Conservation (phyloP, 1,140 invertebrate species). For the Arion vulgaris region DNA sequence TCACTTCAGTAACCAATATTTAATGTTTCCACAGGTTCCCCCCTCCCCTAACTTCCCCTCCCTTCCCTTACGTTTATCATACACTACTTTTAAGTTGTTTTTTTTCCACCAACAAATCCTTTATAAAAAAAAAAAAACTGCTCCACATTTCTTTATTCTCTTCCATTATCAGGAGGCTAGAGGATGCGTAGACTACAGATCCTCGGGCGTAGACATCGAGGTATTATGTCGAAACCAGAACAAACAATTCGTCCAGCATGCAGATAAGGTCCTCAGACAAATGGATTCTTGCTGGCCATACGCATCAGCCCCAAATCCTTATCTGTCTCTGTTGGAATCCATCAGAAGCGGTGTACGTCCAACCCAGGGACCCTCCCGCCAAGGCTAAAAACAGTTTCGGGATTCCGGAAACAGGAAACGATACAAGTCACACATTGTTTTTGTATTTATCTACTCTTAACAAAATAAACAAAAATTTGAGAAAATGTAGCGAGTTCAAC, state of each 20-base stretch:
- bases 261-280: not conserved
- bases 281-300: not conserved
- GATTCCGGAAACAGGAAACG: too few species aligned
- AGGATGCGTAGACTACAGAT: not conserved
- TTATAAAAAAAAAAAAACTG: too few species aligned
- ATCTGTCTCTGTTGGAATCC: not conserved
- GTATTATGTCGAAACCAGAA: not conserved
- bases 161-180: not conserved
- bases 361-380: not conserved
- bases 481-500: too few species aligned
- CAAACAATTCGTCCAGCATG: not conserved
- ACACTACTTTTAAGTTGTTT: too few species aligned
- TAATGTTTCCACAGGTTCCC: too few species aligned
- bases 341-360: not conserved
- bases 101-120: too few species aligned
- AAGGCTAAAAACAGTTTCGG: too few species aligned
- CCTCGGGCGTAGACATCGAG: not conserved
- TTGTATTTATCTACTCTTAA: slow-evolving; percentile 8
- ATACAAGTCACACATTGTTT: not conserved
- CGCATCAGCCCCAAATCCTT: not conserved
- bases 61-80: too few species aligned
- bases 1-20: too few species aligned
- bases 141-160: too few species aligned
- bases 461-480: too few species aligned
- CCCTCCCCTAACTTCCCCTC: too few species aligned